These are phyloP conservation scores for Lycocerus yunnanus DNA, from an alignment of 2,888 invertebrate genomes.

Conservation along the genomic window DNA sequence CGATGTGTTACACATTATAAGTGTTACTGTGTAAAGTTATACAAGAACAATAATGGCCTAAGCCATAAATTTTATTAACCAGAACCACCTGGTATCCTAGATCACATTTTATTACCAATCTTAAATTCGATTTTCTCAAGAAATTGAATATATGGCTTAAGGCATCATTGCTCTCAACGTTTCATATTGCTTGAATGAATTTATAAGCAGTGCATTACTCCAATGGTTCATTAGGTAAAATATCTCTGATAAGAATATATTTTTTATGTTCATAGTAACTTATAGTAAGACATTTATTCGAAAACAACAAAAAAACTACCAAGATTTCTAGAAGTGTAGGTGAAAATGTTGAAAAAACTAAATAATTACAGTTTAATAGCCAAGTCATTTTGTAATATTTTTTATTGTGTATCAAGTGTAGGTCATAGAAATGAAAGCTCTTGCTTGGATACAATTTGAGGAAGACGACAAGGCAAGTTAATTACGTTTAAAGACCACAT, in stretches of 20 bases:
- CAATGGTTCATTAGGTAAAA: background rate
- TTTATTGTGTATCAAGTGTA: background rate
- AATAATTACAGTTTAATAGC: background rate
- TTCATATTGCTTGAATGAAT: no score
- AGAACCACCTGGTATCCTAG: no score
- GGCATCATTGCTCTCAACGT: no score
- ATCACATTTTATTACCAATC: no score
- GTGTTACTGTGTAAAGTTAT: no score
- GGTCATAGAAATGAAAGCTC: slow-evolving; percentile 18
- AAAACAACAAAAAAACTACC: background rate
- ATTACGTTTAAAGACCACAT: slow-evolving; percentile 20
- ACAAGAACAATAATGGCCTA: no score
- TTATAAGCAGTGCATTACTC: background rate
- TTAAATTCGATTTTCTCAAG: no score
- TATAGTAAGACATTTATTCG: background rate
- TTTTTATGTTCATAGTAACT: background rate
- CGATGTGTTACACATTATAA: no score
- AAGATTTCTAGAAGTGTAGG: background rate
- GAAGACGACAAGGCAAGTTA: slow-evolving; percentile 53
- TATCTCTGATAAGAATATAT: background rate
- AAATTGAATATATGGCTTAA: no score
- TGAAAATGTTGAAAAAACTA: background rate
- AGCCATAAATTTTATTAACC: no score
- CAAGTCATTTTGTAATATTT: background rate
- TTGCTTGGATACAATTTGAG: slow-evolving; percentile 38